Base-by-base conservation (phyloP, 92 coral and sea anemone genomes). In the Parazoanthus swiftii region DNA sequence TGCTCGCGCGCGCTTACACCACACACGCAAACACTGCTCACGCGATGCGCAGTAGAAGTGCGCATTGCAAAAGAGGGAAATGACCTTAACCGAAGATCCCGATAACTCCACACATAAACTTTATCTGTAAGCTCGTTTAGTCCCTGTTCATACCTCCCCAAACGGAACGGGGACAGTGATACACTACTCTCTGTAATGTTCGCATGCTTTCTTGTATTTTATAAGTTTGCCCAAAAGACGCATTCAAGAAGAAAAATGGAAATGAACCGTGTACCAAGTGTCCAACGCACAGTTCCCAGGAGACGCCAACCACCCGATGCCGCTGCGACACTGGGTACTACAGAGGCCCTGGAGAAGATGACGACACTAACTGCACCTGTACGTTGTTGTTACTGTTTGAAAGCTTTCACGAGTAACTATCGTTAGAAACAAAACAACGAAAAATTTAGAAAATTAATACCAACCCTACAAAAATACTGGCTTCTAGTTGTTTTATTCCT, bases 281-380 rank as follows among this genome's bases (percentile, higher is more conserved):
- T 80, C 85, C 85, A 2, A 33, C 58, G 72, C 85, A 80, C 48
- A 80, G 85, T 48, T 80, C 85, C 8, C 85, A 56, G 16, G 85
- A 8, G 25, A 29, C 71, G 6, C 43, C 85, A 13, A 59, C 71
- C 11, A 6, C 18, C 9, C 85, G 85, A 51, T 80, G 85, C 15
- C 25, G 0, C 65, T 80, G 84, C 46, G 84, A 80, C 48, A 13
- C 85, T 29, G 84, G 70, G 46, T 80, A 80, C 66, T 54, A 80
- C 73, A 80, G 85, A 80, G 48, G 10, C 0, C 44, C 7, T 1
- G 42, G 38, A 80, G 85, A 80, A 25, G 25, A 80, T 25, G 85
- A 11, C n/a, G 14, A 6, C 68, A 18, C 21, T 4, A 6, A 80
- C 42, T 80, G 85, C 68, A 80, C 85, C 33, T 13, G 85, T 80